Base-by-base conservation (phyloP, 2,797 vertebrate species). In the Chiropotes sagulatus region DNA sequence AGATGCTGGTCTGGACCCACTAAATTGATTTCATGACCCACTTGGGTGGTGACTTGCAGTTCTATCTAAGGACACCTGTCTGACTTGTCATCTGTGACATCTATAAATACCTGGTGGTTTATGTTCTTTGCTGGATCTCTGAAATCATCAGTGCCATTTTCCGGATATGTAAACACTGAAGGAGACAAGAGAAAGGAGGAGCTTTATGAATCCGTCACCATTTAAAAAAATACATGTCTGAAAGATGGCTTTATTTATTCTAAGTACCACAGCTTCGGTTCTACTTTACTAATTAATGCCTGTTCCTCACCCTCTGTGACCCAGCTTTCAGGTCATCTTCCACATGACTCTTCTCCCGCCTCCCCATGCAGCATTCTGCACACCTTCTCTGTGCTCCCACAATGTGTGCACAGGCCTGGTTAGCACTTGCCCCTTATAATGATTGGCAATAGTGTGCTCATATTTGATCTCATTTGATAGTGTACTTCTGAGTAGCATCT, bases 91-190 rank as follows among this genome's bases (percentile, higher is more conserved):
- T 61, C 36, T n/a, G 44, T 36, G 78, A 70, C 15, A 57, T n/a
- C 30, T 41, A 78, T 50, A 75, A 99, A 98, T 98, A 99, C 99
- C 98, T 92, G 98, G 57, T 99, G 98, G 87, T 98, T 97, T 72
- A 99, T 98, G 4, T 88, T 97, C 98, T 99, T 99, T 96, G 98
- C 98, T 98, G 99, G 99, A 94, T 99, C 99, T 97, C 98, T 98
- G 97, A 99, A 99, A 97, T 98, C 98, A 48, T 99, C 99, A 0
- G 98, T 99, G 96, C 99, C 99, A 0, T 99, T 99, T 99, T 99
- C 99, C 2, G 99, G 98, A 50, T 99, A 99, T 20, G 99, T 99
- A 98, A 99, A 99, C 98, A 99, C 99, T 99, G 98, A 79, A 98
- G 93, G 94, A 97, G 80, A 95, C 61, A 92, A 93, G 78, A 92